These are phyloP conservation scores for Ernsta delagoae DNA, from an alignment of 2,888 invertebrate species.

Conservation along the genomic window DNA sequence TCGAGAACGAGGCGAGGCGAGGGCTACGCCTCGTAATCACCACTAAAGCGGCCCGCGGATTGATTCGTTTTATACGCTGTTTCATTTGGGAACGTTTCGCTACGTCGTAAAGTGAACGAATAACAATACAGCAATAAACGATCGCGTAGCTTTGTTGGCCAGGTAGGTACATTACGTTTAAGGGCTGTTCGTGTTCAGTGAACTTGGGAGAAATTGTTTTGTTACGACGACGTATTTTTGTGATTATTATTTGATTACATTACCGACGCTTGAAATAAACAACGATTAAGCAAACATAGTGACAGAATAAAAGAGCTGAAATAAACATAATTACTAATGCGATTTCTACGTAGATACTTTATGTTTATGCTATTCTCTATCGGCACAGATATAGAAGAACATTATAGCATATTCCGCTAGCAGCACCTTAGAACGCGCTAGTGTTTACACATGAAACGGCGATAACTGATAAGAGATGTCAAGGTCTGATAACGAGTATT, in stretches of 20 bases:
- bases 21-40: constrained; percentile 43
- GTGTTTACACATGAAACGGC: constrained; percentile 27
- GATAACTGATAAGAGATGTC: constrained; percentile 33
- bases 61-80: constrained; percentile 18
- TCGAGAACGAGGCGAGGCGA: too few species aligned
- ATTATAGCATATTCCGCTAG: constrained; percentile 23
- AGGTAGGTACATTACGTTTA: not conserved
- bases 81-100: not conserved
- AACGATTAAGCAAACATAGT: not conserved
- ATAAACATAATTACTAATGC: too few species aligned
- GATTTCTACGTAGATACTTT: not conserved
- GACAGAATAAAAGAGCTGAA: too few species aligned
- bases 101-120: not conserved
- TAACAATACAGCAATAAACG: constrained; percentile 11
- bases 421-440: constrained; percentile 21
- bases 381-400: not conserved
- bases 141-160: not conserved
- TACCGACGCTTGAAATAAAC: not conserved
- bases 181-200: not conserved
- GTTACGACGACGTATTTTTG: not conserved
- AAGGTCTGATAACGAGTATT: constrained; percentile 30
- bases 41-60: constrained; percentile 23
- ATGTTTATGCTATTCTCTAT: not conserved
- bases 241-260: not conserved
- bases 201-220: not conserved